A percentile compares a stretch with the other conserved stretches of the same genome.
phyloP scores from a whole-genome alignment of 2,113 vertebrate species.

The Lophochroa leadbeateri region DNA sequence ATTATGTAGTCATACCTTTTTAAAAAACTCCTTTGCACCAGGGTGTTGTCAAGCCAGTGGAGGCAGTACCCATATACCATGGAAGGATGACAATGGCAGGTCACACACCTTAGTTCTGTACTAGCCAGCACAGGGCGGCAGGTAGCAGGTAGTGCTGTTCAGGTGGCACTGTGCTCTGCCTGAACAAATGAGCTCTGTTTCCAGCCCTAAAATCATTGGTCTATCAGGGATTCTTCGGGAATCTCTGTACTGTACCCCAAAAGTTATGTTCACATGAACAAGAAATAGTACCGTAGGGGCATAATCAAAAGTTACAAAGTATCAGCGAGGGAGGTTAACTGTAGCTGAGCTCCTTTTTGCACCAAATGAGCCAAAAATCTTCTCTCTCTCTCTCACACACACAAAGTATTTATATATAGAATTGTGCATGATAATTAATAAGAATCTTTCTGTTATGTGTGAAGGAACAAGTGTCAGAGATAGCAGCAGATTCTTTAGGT shows the following conservation, averaged over 20 bases:
- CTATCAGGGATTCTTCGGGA: neutral
- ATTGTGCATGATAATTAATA: neutral
- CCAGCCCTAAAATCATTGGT: accelerated
- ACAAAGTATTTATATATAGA: no score
- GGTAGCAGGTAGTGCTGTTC: neutral
- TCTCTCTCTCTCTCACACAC: no score
- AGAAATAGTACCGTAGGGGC: neutral
- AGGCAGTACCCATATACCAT: accelerated
- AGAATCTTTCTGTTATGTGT: neutral
- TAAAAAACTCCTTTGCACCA: neutral
- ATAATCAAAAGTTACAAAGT: neutral
- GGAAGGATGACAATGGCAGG: neutral
- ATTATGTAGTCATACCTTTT: neutral
- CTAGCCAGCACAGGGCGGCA: accelerated
- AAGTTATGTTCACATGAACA: neutral
- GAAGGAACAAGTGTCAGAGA: neutral
- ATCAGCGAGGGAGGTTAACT: neutral
- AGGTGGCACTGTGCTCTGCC: neutral
- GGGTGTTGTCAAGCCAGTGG: neutral
- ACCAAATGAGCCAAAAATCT: neutral
- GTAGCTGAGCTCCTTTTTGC: neutral
- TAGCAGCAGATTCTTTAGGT: neutral
- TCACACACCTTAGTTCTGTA: accelerated
- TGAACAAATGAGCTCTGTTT: neutral
- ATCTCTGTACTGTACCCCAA: neutral